A percentile compares a stretch with the other conserved stretches of the same genome.
phyloP scores from a whole-genome alignment of 2,797 vertebrate species.

The Acanthurus leucopareius region DNA sequence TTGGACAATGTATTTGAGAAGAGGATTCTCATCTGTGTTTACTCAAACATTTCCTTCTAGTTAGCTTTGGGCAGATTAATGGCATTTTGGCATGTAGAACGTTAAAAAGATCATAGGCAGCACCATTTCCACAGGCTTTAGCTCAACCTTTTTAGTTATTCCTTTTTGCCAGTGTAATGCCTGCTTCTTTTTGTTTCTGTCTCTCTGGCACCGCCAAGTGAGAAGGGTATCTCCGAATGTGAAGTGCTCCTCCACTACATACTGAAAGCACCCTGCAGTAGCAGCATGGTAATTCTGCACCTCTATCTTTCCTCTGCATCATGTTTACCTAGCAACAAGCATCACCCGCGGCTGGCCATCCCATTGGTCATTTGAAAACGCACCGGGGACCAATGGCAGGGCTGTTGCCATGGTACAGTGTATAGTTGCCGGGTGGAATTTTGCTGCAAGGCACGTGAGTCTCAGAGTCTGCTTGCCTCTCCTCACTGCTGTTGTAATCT shows the following conservation, averaged over 20 bases:
- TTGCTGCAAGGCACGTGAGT: conserved; percentile 92
- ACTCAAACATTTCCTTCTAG: background rate
- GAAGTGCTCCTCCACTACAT: conserved; percentile 75
- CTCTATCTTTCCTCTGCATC: conserved; percentile 93
- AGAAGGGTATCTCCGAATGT: conserved; percentile 71
- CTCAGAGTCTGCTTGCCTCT: conserved; percentile 86
- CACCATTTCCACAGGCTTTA: conserved; percentile 38
- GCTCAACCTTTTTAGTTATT: conserved; percentile 41
- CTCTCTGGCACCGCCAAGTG: conserved; percentile 82
- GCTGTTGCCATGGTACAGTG: conserved; percentile 95
- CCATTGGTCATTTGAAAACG: conserved; percentile 92
- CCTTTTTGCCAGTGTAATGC: conserved; percentile 66
- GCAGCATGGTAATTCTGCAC: conserved; percentile 90
- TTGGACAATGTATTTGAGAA: background rate
- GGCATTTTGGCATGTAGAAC: background rate
- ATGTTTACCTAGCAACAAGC: conserved; percentile 95
- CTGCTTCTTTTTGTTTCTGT: conserved; percentile 65
- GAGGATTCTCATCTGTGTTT: background rate
- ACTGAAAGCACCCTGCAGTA: conserved; percentile 85
- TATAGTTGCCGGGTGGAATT: conserved; percentile 92
- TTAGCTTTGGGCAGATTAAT: conserved; percentile 7
- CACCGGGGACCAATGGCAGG: conserved; percentile 89
- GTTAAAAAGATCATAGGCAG: conserved; percentile 6
- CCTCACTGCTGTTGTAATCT: conserved; percentile 83
- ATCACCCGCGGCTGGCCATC: conserved; percentile 90